These are phyloP conservation scores for Sanderia malayensis DNA, from an alignment of 30 jellyfish, hydroid and myxozoan species.

Conservation along the genomic window DNA sequence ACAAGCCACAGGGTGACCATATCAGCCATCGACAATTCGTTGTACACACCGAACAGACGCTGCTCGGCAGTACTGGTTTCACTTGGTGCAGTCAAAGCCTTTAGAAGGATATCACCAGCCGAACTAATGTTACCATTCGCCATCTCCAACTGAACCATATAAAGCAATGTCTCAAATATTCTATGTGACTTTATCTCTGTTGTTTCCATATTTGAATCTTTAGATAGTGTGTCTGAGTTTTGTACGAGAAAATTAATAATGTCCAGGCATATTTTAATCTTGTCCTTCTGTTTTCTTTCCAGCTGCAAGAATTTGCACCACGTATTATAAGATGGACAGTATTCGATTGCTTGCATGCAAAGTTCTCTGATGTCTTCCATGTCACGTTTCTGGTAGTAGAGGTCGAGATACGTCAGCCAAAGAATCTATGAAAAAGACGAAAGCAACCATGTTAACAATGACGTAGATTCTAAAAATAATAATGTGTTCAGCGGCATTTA, in stretches of 20 bases:
- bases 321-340: conserved; percentile 71
- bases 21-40: conserved; percentile 47
- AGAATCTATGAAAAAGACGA: conserved; percentile 38
- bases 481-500: neutral
- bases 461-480: neutral
- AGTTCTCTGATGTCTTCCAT: conserved; percentile 67
- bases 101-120: conserved; percentile 26
- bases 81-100: conserved; percentile 40
- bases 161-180: conserved; percentile 57
- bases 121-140: conserved; percentile 6
- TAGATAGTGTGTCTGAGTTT: conserved; percentile 25
- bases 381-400: conserved; percentile 46
- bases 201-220: no score
- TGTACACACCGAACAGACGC: conserved; percentile 19
- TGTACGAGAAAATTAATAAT: conserved; percentile 57
- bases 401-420: conserved; percentile 70
- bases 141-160: conserved; percentile 42
- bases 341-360: conserved; percentile 83
- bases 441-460: neutral
- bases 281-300: conserved; percentile 56
- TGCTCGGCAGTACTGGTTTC: neutral
- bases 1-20: conserved; percentile 64
- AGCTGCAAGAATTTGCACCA: conserved; percentile 90
- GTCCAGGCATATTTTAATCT: conserved; percentile 82
- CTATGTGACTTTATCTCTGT: conserved; percentile 53